phyloP scores from a whole-genome alignment of 2,888 invertebrate genomes.

The Glaucopsyche alexis region DNA sequence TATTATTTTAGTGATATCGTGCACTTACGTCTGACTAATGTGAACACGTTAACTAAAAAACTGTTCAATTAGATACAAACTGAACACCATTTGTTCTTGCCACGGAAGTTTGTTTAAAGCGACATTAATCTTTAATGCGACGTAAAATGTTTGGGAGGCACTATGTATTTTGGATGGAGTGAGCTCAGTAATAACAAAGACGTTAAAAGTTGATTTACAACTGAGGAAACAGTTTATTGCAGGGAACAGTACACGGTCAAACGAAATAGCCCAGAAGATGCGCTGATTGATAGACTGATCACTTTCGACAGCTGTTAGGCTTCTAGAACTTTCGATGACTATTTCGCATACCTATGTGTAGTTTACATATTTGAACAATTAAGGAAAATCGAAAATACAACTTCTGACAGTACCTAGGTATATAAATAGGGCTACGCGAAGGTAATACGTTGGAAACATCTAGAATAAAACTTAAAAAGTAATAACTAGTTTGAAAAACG shows the following conservation, averaged over 20 bases:
- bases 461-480: not conserved
- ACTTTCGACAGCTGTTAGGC: conserved; percentile 36
- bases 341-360: no score
- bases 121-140: not conserved
- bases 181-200: conserved; percentile 45
- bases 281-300: conserved; percentile 42
- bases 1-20: conserved; percentile 28
- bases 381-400: not conserved
- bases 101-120: not conserved
- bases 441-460: not conserved
- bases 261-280: conserved; percentile 37
- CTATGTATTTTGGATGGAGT: conserved; percentile 24
- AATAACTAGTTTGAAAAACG: not conserved
- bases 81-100: conserved; percentile 17
- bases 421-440: no score
- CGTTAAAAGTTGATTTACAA: conserved; percentile 57
- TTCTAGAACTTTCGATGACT: not conserved
- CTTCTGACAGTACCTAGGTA: not conserved
- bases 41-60: conserved; percentile 16
- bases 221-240: conserved; percentile 44
- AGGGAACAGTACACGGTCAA: conserved; percentile 32
- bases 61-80: conserved; percentile 10
- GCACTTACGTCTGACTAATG: conserved; percentile 24
- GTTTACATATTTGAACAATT: not conserved
- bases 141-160: conserved; percentile 10